Base-by-base conservation (phyloP, 2,888 invertebrate species). In the Nasonovia ribisnigri region DNA sequence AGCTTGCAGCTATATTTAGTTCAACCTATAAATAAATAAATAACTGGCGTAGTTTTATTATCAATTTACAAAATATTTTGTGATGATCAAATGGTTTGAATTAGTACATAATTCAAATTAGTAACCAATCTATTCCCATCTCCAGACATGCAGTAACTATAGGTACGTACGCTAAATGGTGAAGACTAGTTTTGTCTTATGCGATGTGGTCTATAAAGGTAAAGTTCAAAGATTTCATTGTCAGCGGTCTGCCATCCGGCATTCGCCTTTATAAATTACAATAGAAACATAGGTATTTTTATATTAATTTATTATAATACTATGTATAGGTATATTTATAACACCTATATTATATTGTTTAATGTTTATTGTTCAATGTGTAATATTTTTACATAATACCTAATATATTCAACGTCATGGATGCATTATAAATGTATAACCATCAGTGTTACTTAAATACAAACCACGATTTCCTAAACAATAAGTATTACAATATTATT, bases 391-490 rank as follows among this genome's bases (percentile, higher is more conserved):
- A 57, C 57, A 57, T 57, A 26, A 57, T 26, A 84, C 26, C 29
- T 43, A 43, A 84, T 43, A 84, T 84, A 84, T 42, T 84, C 84
- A 84, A 84, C 24, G n/a, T 16, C 77, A 2, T 8, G 26, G 26
- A 26, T 43, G 84, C 26, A 84, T 43, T 20, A 36, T 36, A 77
- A 4, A 67, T 67, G 13, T 67, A 67, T 36, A 16, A 36, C 36
- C 26, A 36, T 29, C 29, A 43, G 16, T 16, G 29, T 13, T n/a
- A n/a, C 86, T 86, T 24, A 60, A 60, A 29, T 24, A 91, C 86
- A 86, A 91, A 57, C 36, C 57, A 91, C 46, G 86, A 16, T 67
- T 46, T 91, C 43, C n/a, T 91, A n/a, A 91, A 91, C 84, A 91
- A 86, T 91, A 86, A 36, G n/a, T 46, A 67, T 20, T 42, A n/a